Base-by-base conservation (phyloP, 2,888 invertebrate genomes). In the Lapara coniferarum region DNA sequence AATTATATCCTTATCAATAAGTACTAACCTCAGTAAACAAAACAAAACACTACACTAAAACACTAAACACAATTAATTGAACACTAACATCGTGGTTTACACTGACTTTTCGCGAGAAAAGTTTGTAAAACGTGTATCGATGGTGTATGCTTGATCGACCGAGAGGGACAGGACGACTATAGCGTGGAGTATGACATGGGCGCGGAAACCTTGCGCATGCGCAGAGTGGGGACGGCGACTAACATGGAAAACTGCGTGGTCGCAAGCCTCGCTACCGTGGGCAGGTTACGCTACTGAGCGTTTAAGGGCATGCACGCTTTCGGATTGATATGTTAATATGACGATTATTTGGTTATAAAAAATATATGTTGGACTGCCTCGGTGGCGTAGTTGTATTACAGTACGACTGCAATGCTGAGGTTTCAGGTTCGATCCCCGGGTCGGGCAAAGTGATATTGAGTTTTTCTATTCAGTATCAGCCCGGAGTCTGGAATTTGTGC, bases 41-140 rank as follows among this genome's bases (percentile, higher is more conserved):
- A 46, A n/a, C 49, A 63, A 46, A 46, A 49, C 59, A 59, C 59
- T 49, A 46, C 63, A 63, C 63, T 66, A 68, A 70, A 73, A 71
- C 70, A 69, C 66, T 16, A 55, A 55, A 10, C 67, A 67, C 55
- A 67, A 56, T 56, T 67, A 56, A 66, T 55, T 55, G 55, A 66
- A 81, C 81, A 75, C 74, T 69, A 67, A 68, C 59, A 72, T 30
- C 66, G 51, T 53, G n/a, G n/a, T 84, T 87, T 78, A 81, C 81
- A 79, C 82, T 73, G 73, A 87, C 90, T 92, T 92, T 92, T 92
- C 92, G 91, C 89, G 81, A 91, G 91, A 91, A 92, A 92, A 92
- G 88, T 82, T 75, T 80, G 85, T 81, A 79, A 86, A 90, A 87
- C 85, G 80, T 84, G 84, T 77, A 82, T 84, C 84, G 81, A 85